Evolutionary conservation across 2,797 vertebrate genomes (phyloP).

Genomic region (Cuniculus paca): DNA sequence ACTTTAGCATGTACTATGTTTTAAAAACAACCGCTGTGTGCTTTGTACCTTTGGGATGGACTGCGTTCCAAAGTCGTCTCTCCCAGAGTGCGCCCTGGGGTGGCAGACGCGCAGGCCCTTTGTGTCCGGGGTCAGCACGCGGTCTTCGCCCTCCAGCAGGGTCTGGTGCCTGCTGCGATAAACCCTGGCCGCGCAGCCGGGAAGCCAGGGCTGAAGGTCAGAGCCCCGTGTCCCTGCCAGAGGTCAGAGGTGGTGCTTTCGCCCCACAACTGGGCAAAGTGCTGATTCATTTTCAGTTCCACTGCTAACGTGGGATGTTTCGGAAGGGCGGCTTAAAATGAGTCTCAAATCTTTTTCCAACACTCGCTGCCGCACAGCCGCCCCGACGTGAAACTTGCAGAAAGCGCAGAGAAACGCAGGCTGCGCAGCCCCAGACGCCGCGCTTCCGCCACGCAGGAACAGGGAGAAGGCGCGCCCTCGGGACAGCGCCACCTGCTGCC

Average conservation of each 20-base stretch:
- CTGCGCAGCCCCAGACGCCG: rapidly evolving
- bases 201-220: neutral
- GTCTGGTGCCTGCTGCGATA: neutral
- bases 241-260: neutral
- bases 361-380: neutral
- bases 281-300: neutral
- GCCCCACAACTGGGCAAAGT: neutral
- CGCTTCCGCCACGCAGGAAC: rapidly evolving
- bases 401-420: rapidly evolving
- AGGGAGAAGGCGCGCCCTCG: rapidly evolving
- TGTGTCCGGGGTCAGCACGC: rapidly evolving
- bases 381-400: rapidly evolving
- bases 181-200: too few relatives aligned
- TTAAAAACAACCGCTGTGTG: rapidly evolving
- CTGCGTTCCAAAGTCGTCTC: neutral
- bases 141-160: too few relatives aligned
- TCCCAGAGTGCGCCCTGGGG: rapidly evolving
- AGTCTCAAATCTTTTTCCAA: neutral
- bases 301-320: neutral
- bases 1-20: neutral
- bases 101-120: rapidly evolving
- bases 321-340: neutral
- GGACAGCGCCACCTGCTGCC: neutral
- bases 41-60: neutral
- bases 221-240: neutral